Conservation (phyloP, 1,140 invertebrate species). For the Idris sp. region DNA sequence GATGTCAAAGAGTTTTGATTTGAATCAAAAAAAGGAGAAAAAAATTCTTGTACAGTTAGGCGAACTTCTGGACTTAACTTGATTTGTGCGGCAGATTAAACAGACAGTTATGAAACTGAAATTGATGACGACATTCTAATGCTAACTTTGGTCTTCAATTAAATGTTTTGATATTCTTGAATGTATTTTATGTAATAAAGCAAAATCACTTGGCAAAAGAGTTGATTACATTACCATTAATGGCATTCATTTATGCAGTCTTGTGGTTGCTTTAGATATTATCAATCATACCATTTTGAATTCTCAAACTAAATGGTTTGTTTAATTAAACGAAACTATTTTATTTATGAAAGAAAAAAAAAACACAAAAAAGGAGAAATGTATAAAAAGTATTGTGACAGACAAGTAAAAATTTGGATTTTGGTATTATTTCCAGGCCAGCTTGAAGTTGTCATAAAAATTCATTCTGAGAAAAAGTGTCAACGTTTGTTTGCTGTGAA, state of each 20-base stretch:
- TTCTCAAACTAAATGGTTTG: too few species aligned
- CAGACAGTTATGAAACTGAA: conserved; percentile 20
- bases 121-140: conserved; percentile 13
- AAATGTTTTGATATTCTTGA: conserved; percentile 22
- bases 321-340: too few species aligned
- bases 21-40: too few species aligned
- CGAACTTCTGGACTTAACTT: conserved; percentile 7
- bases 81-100: conserved; percentile 22
- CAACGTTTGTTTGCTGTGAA: conserved; percentile 32
- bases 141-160: conserved; percentile 11
- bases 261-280: too few species aligned
- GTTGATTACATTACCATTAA: too few species aligned
- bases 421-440: conserved; percentile 3
- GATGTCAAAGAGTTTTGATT: conserved; percentile 15
- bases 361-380: too few species aligned
- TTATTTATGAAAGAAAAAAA: too few species aligned
- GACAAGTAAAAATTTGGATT: too few species aligned
- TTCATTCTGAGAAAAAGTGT: conserved; percentile 37
- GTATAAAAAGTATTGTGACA: too few species aligned
- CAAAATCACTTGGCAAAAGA: too few species aligned
- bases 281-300: too few species aligned
- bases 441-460: conserved; percentile 13
- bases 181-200: conserved; percentile 6
- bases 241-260: too few species aligned
- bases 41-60: conserved; percentile 9